A percentile compares a stretch with the other conserved stretches of the same genome.
phyloP scores from a whole-genome alignment of 2,113 vertebrate species.

The Tachysurus fulvidraco region DNA sequence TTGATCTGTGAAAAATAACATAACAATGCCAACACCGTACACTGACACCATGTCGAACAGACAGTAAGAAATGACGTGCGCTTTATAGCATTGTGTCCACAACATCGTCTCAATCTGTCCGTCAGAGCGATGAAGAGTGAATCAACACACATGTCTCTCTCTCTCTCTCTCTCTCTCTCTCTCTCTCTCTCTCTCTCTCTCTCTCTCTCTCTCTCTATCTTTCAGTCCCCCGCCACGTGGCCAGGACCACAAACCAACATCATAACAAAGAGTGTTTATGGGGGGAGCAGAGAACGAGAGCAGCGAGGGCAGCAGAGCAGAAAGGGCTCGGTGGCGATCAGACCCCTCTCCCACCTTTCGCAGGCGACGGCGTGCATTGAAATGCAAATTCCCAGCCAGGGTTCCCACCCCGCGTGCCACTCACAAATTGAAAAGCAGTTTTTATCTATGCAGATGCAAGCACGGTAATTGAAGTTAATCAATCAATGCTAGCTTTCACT shows the following conservation, averaged over 20 bases:
- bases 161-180: conserved; percentile 66
- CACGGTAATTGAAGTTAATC: conserved; percentile 99
- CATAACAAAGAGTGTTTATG: conserved; percentile 95
- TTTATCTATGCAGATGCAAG: conserved; percentile 99
- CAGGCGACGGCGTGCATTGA: conserved; percentile 98
- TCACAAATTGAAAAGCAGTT: conserved; percentile 99
- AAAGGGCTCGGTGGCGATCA: conserved; percentile 99
- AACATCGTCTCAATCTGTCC: conserved; percentile 13
- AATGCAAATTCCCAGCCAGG: conserved; percentile 99
- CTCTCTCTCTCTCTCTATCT: too few relatives aligned
- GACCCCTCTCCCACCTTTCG: conserved; percentile 99
- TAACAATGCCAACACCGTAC: background rate
- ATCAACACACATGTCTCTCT: conserved; percentile 71
- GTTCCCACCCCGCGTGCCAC: conserved; percentile 99
- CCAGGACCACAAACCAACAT: conserved; percentile 81
- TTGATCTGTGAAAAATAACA: background rate
- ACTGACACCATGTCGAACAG: conserved; percentile 5
- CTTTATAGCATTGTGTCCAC: conserved; percentile 18
- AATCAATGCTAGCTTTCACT: conserved; percentile 99
- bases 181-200: conserved; percentile 69
- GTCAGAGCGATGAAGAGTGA: conserved; percentile 5
- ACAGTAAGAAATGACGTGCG: background rate
- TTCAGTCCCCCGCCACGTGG: conserved; percentile 45
- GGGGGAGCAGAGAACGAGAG: conserved; percentile 67
- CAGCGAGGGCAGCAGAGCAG: conserved; percentile 91